Conservation (phyloP, 2,113 vertebrate genomes). For the Thymallus thymallus region DNA sequence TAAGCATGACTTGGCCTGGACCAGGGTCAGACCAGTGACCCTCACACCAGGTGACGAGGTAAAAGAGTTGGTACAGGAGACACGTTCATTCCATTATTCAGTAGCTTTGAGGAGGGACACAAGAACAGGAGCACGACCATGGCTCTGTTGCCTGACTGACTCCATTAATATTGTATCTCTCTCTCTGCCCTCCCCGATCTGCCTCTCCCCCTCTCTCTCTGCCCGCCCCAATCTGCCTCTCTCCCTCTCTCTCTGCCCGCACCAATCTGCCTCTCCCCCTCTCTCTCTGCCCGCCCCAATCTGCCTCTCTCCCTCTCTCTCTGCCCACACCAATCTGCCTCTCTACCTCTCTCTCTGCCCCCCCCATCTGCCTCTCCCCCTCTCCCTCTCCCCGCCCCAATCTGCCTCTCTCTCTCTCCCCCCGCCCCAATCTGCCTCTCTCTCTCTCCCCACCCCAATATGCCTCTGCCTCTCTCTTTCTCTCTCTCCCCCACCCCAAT, state of each 20-base stretch:
- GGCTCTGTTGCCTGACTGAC: background rate
- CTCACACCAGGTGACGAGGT: background rate
- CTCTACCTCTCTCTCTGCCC: background rate
- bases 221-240: conserved; percentile 22
- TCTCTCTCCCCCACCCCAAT: too few species aligned
- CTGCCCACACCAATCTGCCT: conserved; percentile 26
- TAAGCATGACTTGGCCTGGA: background rate
- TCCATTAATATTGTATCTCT: conserved; percentile 53
- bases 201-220: background rate
- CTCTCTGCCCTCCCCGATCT: conserved; percentile 24
- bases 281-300: too few species aligned
- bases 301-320: too few species aligned
- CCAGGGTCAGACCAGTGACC: background rate
- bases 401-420: too few species aligned
- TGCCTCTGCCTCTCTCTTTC: too few species aligned
- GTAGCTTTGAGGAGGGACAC: conserved; percentile 39
- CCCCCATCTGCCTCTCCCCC: too few species aligned
- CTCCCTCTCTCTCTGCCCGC: too few species aligned
- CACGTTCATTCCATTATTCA: conserved; percentile 52
- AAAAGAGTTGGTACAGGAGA: background rate
- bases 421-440: too few species aligned
- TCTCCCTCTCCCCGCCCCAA: too few species aligned
- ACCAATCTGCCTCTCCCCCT: too few species aligned
- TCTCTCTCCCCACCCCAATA: too few species aligned
- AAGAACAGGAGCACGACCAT: conserved; percentile 27